Percentiles rank a stretch among this genome's conserved stretches.
phyloP scores from a whole-genome alignment of 2,113 vertebrate species.

The Illadopsis cleaveri region DNA sequence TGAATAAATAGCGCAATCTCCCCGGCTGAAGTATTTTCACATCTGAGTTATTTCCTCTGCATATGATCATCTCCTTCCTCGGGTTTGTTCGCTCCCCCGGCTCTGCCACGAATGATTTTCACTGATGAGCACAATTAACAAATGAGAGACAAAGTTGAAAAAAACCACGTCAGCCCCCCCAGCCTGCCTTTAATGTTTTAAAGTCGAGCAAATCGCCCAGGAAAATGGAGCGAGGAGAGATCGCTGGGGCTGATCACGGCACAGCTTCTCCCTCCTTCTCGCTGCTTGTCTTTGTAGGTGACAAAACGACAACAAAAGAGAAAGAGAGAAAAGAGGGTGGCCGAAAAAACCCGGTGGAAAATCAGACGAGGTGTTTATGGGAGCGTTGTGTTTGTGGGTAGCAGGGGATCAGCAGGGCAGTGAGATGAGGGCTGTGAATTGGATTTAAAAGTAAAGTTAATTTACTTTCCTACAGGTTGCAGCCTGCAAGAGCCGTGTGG shows the following conservation, averaged over 20 bases:
- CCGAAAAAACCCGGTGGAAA: neutral
- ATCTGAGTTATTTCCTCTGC: conserved; percentile 72
- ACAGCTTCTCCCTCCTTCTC: neutral
- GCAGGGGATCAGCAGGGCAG: neutral
- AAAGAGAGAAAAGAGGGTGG: neutral
- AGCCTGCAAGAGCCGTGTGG: neutral
- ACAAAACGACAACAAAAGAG: neutral
- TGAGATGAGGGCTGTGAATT: neutral
- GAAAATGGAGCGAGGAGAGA: neutral
- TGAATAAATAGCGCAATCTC: conserved; percentile 80
- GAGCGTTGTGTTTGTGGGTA: neutral
- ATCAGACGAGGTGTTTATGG: neutral
- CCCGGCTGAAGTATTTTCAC: conserved; percentile 73
- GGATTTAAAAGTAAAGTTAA: neutral
- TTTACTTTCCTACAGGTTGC: neutral
- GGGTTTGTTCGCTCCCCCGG: neutral
- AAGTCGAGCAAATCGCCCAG: neutral
- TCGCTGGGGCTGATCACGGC: neutral
- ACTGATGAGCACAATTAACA: conserved; percentile 77
- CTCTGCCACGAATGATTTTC: conserved; percentile 57
- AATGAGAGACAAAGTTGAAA: conserved; percentile 52
- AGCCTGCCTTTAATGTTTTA: neutral
- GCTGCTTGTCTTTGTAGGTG: neutral
- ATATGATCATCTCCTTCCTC: conserved; percentile 58
- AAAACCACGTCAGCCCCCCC: neutral